These are phyloP conservation scores for silkworm (Bombyx mori) DNA, from an alignment of 1,140 invertebrate species.

Conservation along the genomic window DNA sequence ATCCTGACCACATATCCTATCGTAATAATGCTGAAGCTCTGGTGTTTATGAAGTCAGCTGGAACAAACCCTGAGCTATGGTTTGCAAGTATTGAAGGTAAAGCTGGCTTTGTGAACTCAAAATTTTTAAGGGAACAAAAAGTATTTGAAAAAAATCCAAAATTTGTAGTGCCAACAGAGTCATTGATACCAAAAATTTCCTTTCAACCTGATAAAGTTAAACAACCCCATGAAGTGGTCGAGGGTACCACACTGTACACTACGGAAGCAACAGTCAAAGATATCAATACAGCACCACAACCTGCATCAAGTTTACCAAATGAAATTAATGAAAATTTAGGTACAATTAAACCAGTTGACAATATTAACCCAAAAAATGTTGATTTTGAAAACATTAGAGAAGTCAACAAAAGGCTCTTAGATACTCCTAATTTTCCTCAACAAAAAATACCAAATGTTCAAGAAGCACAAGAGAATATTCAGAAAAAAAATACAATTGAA, in stretches of 20 bases:
- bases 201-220: constrained; percentile 57
- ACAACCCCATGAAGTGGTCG: constrained; percentile 56
- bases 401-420: too few relatives aligned
- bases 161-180: constrained; percentile 33
- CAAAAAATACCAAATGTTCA: too few relatives aligned
- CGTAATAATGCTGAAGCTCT: constrained; percentile 73
- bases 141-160: constrained; percentile 33
- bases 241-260: constrained; percentile 60
- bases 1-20: constrained; percentile 76
- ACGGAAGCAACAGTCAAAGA: constrained; percentile 24
- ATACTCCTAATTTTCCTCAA: too few relatives aligned
- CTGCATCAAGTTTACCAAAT: too few relatives aligned
- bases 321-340: too few relatives aligned
- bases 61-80: constrained; percentile 77
- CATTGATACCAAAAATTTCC: constrained; percentile 16
- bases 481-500: too few relatives aligned
- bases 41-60: constrained; percentile 81
- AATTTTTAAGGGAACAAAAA: constrained; percentile 65
- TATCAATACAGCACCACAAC: constrained; percentile 10
- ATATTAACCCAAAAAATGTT: too few relatives aligned
- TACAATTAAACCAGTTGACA: too few relatives aligned
- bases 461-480: too few relatives aligned
- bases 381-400: too few relatives aligned
- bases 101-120: constrained; percentile 78
- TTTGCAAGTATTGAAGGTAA: constrained; percentile 79